Evolutionary conservation across 2,113 vertebrate genomes (phyloP).

Genomic region (Myrmecophaga tridactyla): DNA sequence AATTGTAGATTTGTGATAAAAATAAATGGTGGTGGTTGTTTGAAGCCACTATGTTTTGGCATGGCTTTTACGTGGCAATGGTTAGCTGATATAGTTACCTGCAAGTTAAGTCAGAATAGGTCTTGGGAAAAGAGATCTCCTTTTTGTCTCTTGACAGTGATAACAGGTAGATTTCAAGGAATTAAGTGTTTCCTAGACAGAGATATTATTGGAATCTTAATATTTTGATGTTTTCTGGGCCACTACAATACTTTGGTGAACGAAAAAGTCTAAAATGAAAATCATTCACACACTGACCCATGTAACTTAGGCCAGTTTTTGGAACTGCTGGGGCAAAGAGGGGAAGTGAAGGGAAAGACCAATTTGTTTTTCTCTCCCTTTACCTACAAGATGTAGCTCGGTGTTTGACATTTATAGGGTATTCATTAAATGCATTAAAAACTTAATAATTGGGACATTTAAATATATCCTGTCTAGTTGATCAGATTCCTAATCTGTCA

Average conservation of each 20-base stretch:
- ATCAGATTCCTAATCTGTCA: background rate
- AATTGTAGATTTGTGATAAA: background rate
- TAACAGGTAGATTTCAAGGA: background rate
- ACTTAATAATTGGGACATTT: background rate
- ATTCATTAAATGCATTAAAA: background rate
- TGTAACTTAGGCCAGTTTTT: background rate
- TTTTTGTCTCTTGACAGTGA: background rate
- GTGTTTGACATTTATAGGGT: background rate
- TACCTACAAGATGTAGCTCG: background rate
- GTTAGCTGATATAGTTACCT: background rate
- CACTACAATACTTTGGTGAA: background rate
- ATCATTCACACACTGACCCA: background rate
- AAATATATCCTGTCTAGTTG: background rate
- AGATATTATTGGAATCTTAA: background rate
- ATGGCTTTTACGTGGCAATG: background rate
- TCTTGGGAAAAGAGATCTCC: background rate
- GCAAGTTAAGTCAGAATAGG: background rate
- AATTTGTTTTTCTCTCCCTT: background rate
- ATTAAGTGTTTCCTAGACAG: background rate
- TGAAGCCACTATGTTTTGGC: background rate
- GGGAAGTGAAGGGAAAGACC: background rate
- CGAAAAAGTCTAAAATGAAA: background rate
- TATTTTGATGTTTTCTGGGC: background rate
- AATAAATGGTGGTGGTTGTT: background rate
- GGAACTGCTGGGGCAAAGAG: background rate